Percentiles rank a stretch among this genome's conserved stretches.
These are phyloP conservation scores for Malacoctenus gilli DNA, from an alignment of 2,797 vertebrate genomes.

Conservation along the genomic window DNA sequence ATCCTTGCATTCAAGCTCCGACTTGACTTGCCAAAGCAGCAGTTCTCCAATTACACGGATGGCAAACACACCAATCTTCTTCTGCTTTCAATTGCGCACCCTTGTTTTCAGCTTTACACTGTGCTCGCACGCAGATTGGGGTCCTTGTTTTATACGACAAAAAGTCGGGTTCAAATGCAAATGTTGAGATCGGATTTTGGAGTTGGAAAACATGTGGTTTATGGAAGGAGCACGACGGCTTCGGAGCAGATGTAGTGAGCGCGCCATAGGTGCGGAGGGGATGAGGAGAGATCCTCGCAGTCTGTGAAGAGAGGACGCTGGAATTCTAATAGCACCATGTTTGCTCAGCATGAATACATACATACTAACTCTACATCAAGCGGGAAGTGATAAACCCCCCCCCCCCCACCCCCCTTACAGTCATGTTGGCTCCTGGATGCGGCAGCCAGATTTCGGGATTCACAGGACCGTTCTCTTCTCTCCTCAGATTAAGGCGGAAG, in stretches of 20 bases:
- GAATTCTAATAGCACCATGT: slow-evolving; percentile 24
- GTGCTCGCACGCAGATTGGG: neutral
- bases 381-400: neutral
- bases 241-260: slow-evolving; percentile 24
- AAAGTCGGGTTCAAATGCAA: slow-evolving; percentile 15
- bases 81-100: neutral
- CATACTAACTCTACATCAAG: slow-evolving; percentile 2
- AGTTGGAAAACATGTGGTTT: slow-evolving; percentile 33
- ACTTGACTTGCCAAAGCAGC: slow-evolving; percentile 6
- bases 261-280: slow-evolving; percentile 5
- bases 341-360: slow-evolving; percentile 18
- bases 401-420: neutral
- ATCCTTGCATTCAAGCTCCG: slow-evolving; percentile 1
- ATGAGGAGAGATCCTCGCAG: slow-evolving; percentile 23
- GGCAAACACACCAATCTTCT: slow-evolving; percentile 10
- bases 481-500: slow-evolving; percentile 92
- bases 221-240: slow-evolving; percentile 13
- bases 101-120: no score
- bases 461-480: neutral
- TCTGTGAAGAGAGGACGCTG: neutral
- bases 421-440: neutral
- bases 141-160: neutral
- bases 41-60: slow-evolving; percentile 3
- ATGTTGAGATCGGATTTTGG: slow-evolving; percentile 32
- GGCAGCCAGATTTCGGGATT: slow-evolving; percentile 7